Percentiles rank a stretch among this genome's conserved stretches.
These are phyloP conservation scores for Ecdyonurus torrentis DNA, from an alignment of 2,888 invertebrate species.

Conservation along the genomic window DNA sequence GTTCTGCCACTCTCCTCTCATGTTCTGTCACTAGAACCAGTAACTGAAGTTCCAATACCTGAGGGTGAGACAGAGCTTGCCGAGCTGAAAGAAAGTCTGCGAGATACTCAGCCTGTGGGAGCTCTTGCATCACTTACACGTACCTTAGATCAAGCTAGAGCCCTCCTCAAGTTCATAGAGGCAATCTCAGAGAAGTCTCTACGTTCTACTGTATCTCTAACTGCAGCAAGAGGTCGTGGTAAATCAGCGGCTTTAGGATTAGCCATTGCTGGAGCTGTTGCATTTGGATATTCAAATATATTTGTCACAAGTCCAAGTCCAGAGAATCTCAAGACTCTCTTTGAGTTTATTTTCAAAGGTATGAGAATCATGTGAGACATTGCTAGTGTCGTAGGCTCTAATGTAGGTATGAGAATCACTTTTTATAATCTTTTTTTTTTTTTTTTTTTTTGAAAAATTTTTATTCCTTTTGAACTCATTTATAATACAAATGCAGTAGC, in stretches of 20 bases:
- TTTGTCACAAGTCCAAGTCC: constrained; percentile 97
- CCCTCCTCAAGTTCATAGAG: constrained; percentile 83
- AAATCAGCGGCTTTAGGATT: constrained; percentile 96
- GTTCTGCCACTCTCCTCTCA: constrained; percentile 86
- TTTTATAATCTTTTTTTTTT: too few relatives aligned
- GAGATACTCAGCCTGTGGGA: constrained; percentile 85
- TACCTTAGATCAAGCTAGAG: constrained; percentile 83
- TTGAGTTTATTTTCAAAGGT: constrained; percentile 90
- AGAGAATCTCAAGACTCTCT: constrained; percentile 92
- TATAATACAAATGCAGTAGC: too few relatives aligned
- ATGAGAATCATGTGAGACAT: too few relatives aligned
- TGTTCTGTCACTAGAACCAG: constrained; percentile 61
- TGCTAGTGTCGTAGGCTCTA: too few relatives aligned
- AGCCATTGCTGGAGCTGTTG: constrained; percentile 71
- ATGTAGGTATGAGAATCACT: too few relatives aligned
- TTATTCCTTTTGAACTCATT: too few relatives aligned
- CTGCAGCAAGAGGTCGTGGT: constrained; percentile 92
- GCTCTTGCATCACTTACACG: constrained; percentile 73
- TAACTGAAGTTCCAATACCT: constrained; percentile 28
- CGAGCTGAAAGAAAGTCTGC: constrained; percentile 61
- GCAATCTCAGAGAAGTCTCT: constrained; percentile 82
- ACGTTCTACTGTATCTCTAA: constrained; percentile 82
- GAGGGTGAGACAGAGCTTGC: constrained; percentile 43
- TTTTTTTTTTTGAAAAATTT: too few relatives aligned
- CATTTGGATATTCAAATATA: constrained; percentile 77